phyloP scores from a whole-genome alignment of 2,113 vertebrate species.

The Ageneiosus marmoratus region DNA sequence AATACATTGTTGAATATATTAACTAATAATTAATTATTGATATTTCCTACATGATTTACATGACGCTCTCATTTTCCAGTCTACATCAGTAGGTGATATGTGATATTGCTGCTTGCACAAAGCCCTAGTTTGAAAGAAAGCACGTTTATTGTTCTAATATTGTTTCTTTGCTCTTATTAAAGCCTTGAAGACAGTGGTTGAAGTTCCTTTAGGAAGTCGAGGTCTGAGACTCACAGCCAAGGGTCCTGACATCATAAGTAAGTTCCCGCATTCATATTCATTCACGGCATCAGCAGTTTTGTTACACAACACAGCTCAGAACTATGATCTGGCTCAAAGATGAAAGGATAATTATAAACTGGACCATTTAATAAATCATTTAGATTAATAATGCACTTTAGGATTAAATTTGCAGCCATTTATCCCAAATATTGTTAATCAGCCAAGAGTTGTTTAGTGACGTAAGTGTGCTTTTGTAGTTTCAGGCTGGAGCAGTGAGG shows the following conservation, averaged over 20 bases:
- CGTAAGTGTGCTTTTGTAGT: background rate
- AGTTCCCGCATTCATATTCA: slow-evolving; percentile 50
- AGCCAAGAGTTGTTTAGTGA: background rate
- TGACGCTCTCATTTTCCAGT: background rate
- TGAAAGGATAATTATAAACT: background rate
- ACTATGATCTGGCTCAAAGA: background rate
- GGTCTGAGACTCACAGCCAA: slow-evolving; percentile 84
- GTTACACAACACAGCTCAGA: background rate
- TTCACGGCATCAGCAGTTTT: background rate
- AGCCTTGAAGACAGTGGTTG: slow-evolving; percentile 86
- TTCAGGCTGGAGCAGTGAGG: background rate
- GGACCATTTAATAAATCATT: background rate
- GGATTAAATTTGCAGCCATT: background rate
- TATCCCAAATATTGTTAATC: background rate
- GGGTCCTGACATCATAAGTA: slow-evolving; percentile 85
- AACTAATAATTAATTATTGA: too few relatives aligned
- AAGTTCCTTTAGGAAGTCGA: slow-evolving; percentile 86
- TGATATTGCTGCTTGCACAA: background rate
- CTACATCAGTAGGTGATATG: background rate
- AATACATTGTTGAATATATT: background rate
- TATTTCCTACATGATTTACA: background rate
- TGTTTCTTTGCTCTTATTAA: slow-evolving; percentile 49
- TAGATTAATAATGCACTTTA: background rate
- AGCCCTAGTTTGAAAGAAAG: background rate
- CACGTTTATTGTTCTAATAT: background rate